Base-by-base conservation (phyloP, 2,113 vertebrate species). In the Sinocyclocheilus anshuiensis region DNA sequence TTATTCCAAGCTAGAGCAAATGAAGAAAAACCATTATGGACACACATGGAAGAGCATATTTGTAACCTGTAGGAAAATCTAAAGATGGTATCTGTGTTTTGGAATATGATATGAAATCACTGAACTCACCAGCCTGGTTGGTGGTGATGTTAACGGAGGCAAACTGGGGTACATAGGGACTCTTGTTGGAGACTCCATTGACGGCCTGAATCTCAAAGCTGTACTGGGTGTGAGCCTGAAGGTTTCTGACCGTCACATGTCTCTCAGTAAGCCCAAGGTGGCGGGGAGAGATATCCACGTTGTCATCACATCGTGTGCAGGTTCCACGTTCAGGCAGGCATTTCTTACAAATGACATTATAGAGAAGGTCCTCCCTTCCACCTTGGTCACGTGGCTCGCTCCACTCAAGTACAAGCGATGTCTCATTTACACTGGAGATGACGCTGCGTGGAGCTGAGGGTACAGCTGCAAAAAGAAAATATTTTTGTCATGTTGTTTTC, bases 261-360 rank as follows among this genome's bases (percentile, higher is more conserved):
- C 96, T 95, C 90, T 97, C 96, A 0, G 95, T 98, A 87, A 99
- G 95, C 85, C 98, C 98, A 8, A 99, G 96, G 92, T 99, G 98
- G 81, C 97, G 98, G 0, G 98, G 98, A 22, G 97, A 95, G 50
- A 99, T 97, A 87, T 99, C 97, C 74, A 99, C 98, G 0, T 99
- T 99, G 95, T 99, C 98, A 0, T 99, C 97, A 6, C 98, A 99
- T 78, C 98, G 96, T 0, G 97, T 96, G 91, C 98, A 99, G 87
- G 95, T 87, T 0, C 94, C 95, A 29, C 95, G 91, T 7, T 97
- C 97, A 0, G 95, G 96, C 0, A 94, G 89, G 92, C 98, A 99
- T 92, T 99, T 99, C 93, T 99, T 99, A 92, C 98, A 99, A 94
- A 99, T 99, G 91, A 99, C 92, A 0, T 99, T 99, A 92, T 99